Evolutionary conservation across 1,140 invertebrate species (phyloP).

Genomic region (Drosophila ambigua): DNA sequence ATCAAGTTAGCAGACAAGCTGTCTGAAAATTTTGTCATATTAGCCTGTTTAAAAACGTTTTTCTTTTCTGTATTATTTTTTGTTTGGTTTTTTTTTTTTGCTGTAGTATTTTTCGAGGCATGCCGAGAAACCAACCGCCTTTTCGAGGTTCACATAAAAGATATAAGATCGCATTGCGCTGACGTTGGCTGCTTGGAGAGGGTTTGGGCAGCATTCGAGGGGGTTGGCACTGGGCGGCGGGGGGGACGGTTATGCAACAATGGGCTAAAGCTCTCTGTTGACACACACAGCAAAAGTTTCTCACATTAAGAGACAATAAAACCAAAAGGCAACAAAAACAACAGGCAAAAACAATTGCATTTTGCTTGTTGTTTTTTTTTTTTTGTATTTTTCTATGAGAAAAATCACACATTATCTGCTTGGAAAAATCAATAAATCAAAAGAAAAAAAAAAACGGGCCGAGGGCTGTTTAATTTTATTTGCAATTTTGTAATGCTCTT

Average conservation of each 20-base stretch:
- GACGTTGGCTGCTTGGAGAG: slow-evolving; percentile 21
- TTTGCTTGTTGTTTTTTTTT: neutral
- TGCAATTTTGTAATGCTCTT: slow-evolving; percentile 11
- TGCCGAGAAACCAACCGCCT: slow-evolving; percentile 34
- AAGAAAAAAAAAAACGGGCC: slow-evolving; percentile 33
- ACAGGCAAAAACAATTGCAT: slow-evolving; percentile 31
- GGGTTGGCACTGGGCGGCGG: slow-evolving; percentile 5
- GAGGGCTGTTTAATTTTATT: slow-evolving; percentile 35
- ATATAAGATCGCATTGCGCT: slow-evolving; percentile 59
- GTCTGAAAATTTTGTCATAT: slow-evolving; percentile 65
- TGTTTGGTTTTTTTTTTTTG: slow-evolving; percentile 27
- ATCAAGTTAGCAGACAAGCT: slow-evolving; percentile 53
- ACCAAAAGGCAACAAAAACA: slow-evolving; percentile 32
- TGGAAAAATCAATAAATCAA: slow-evolving; percentile 81
- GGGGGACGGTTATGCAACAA: slow-evolving; percentile 59
- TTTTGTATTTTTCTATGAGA: slow-evolving; percentile 56
- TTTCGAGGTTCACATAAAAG: slow-evolving; percentile 46
- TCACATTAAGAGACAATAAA: slow-evolving; percentile 70
- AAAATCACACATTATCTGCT: slow-evolving; percentile 80
- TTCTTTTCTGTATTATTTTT: slow-evolving; percentile 40
- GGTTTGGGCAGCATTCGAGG: neutral
- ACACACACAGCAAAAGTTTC: slow-evolving; percentile 70
- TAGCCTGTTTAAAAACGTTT: slow-evolving; percentile 51
- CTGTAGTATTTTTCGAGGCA: slow-evolving; percentile 30
- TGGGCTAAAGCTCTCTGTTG: slow-evolving; percentile 59